Percentiles rank a stretch among this genome's conserved stretches.
phyloP scores from a whole-genome alignment of 2,113 vertebrate genomes.

The Oryzias celebensis region DNA sequence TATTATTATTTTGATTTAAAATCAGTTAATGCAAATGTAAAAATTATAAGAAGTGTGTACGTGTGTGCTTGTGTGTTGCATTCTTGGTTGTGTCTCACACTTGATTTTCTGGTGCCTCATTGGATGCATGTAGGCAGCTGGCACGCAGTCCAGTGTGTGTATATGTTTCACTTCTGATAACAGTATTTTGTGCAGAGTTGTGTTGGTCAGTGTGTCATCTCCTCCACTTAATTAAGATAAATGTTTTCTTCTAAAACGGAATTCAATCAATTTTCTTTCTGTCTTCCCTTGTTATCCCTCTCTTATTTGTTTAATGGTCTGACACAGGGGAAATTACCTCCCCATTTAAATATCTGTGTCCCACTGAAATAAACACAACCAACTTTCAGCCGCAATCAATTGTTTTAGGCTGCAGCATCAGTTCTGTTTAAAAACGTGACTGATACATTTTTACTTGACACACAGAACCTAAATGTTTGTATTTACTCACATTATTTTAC shows the following conservation, averaged over 20 bases:
- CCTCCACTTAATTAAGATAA: slow-evolving; percentile 50
- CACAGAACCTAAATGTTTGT: too few relatives aligned
- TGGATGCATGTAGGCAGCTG: slow-evolving; percentile 20
- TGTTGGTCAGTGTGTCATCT: slow-evolving; percentile 24
- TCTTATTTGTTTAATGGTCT: slow-evolving; percentile 48
- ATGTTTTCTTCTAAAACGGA: slow-evolving; percentile 37
- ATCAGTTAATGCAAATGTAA: too few relatives aligned
- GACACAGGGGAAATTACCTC: slow-evolving; percentile 64
- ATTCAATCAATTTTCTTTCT: slow-evolving; percentile 30
- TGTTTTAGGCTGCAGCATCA: too few relatives aligned
- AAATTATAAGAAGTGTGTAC: too few relatives aligned
- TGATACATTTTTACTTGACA: too few relatives aligned
- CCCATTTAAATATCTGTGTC: too few relatives aligned
- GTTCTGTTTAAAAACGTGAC: too few relatives aligned
- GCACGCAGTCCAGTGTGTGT: slow-evolving; percentile 6
- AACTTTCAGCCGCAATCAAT: too few relatives aligned
- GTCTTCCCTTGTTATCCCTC: slow-evolving; percentile 12
- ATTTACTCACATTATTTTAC: too few relatives aligned
- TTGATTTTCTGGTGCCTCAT: slow-evolving; percentile 27
- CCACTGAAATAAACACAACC: too few relatives aligned
- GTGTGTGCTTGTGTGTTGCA: slow-evolving; percentile 1
- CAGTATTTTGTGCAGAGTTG: slow-evolving; percentile 16
- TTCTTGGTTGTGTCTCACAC: slow-evolving; percentile 7
- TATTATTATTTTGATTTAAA: too few relatives aligned
- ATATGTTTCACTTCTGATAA: slow-evolving; percentile 3